Evolutionary conservation across 2,888 invertebrate genomes (phyloP).

Genomic region (Zootermopsis nevadensis): DNA sequence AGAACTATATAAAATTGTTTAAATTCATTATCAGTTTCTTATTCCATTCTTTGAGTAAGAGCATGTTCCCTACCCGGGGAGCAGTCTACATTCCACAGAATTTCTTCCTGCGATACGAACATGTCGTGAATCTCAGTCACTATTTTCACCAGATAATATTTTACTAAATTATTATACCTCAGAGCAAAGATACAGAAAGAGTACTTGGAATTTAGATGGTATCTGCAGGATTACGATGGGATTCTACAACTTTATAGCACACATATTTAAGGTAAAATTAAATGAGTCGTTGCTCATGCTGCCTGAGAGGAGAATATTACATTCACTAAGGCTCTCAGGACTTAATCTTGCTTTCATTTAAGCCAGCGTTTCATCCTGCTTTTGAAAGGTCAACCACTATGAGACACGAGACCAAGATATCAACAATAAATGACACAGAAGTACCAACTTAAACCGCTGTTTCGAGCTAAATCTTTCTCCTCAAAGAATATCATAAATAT

Average conservation of each 20-base stretch:
- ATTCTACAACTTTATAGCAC: neutral
- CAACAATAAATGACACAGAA: too few relatives aligned
- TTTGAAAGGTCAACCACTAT: too few relatives aligned
- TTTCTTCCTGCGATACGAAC: neutral
- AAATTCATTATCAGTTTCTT: too few relatives aligned
- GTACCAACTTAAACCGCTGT: too few relatives aligned
- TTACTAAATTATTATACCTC: neutral
- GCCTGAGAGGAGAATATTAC: constrained; percentile 5
- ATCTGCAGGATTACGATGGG: neutral
- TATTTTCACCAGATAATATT: constrained; percentile 6
- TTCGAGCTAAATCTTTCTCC: too few relatives aligned
- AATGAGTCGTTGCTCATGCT: neutral
- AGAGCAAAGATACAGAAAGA: neutral
- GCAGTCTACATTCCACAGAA: too few relatives aligned
- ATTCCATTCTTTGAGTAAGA: too few relatives aligned
- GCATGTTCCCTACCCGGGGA: neutral
- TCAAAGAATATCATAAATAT: too few relatives aligned
- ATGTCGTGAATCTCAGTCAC: neutral
- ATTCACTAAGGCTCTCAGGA: neutral
- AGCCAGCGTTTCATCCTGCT: neutral
- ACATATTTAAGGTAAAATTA: constrained; percentile 1
- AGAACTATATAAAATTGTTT: too few relatives aligned
- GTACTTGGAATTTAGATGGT: neutral
- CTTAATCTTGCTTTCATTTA: neutral
- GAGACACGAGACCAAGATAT: too few relatives aligned